phyloP scores from a whole-genome alignment of 2,113 vertebrate species.

The Neomonachus schauinslandi region DNA sequence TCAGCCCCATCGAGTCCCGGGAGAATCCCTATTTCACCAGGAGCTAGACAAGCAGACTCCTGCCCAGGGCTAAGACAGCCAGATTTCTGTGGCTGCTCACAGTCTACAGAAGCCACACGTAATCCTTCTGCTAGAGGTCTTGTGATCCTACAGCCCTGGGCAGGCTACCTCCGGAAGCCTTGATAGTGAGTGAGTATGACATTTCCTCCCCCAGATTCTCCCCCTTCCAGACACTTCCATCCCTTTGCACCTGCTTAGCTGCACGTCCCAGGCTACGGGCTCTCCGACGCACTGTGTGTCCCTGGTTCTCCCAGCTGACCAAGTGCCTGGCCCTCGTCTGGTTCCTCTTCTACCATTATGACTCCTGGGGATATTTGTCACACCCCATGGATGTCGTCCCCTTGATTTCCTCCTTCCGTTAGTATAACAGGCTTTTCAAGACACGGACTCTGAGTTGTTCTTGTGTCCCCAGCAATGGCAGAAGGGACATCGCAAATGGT shows the following conservation, averaged over 20 bases:
- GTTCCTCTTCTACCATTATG: not conserved
- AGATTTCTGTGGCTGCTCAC: not conserved
- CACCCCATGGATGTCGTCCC: fast-evolving
- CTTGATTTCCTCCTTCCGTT: not conserved
- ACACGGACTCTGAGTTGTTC: not conserved
- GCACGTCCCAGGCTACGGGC: not conserved
- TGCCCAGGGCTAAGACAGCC: not conserved
- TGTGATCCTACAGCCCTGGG: not conserved
- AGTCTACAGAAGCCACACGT: not conserved
- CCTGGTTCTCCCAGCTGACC: fast-evolving
- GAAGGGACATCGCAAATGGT: not conserved
- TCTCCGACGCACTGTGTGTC: not conserved
- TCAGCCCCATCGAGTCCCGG: not conserved
- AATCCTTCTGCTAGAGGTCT: not conserved
- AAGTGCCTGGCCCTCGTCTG: not conserved
- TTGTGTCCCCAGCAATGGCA: not conserved
- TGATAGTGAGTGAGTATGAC: not conserved
- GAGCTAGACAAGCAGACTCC: not conserved
- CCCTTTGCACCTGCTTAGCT: not conserved
- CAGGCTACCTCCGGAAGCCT: not conserved
- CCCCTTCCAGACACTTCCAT: too few relatives aligned
- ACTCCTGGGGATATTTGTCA: not conserved
- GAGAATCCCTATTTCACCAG: not conserved
- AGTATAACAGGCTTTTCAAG: not conserved
- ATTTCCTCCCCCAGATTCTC: not conserved